A percentile compares a stretch with the other conserved stretches of the same genome.
These are phyloP conservation scores for Peromyscus aztecus DNA, from an alignment of 2,797 vertebrate species.

Conservation along the genomic window DNA sequence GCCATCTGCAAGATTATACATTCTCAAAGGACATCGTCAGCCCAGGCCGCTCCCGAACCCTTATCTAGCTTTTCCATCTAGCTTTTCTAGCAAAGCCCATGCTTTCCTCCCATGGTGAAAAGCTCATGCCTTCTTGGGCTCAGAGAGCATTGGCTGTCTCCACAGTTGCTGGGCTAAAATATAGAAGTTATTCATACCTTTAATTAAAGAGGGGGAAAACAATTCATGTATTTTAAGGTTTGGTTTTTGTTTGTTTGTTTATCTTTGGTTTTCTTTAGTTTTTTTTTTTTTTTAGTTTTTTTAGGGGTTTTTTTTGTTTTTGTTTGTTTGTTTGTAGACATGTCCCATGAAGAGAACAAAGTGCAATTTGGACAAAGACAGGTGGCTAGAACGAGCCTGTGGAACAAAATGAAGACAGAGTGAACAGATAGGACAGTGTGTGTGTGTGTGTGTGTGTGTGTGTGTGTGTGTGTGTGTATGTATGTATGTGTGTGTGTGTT, in stretches of 20 bases:
- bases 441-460: neutral
- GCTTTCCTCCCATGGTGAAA: neutral
- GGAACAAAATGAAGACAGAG: neutral
- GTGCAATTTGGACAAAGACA: neutral
- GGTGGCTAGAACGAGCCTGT: neutral
- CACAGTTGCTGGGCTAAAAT: neutral
- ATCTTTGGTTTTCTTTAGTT: no score
- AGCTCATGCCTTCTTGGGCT: neutral
- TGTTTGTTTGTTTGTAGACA: neutral
- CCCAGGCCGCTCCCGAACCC: neutral
- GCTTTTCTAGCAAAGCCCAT: neutral
- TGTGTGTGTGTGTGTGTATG: neutral
- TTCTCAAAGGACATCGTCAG: neutral
- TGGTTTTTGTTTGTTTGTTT: no score
- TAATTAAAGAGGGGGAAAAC: neutral
- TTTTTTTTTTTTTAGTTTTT: neutral
- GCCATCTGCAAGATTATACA: neutral
- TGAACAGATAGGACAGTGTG: neutral
- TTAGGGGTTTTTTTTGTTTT: no score
- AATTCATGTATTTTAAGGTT: neutral
- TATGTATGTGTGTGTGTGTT: no score
- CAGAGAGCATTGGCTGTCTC: neutral
- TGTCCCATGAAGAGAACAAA: neutral
- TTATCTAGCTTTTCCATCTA: conserved; percentile 23
- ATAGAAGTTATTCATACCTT: neutral